phyloP scores from a whole-genome alignment of 2,113 vertebrate species.

The Pachycephala philippinensis region DNA sequence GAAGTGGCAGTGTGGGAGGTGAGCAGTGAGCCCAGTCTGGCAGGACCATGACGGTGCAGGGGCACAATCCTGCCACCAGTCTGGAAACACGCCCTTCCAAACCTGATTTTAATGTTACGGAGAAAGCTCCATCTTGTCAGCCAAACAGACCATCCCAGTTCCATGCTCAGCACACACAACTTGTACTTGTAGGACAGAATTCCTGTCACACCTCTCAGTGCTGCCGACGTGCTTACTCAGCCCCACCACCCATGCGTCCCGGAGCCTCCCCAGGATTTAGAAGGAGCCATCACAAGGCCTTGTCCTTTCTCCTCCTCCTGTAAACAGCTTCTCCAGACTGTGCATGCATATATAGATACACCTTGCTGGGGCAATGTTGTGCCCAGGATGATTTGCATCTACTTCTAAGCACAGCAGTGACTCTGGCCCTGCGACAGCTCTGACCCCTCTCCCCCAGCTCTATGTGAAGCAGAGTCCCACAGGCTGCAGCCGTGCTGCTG shows the following conservation, averaged over 20 bases:
- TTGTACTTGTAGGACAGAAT: background rate
- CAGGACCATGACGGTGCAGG: background rate
- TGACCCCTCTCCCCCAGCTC: background rate
- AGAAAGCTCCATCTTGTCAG: background rate
- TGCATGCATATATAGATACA: fast-evolving
- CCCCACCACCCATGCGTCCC: background rate
- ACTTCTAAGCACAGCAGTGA: background rate
- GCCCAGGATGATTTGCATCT: background rate
- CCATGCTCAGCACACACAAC: background rate
- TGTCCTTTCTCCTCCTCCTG: background rate
- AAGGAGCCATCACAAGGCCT: background rate
- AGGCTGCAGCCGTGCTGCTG: background rate
- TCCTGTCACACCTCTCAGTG: background rate
- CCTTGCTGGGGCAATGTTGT: background rate
- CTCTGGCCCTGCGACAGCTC: background rate
- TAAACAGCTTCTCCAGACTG: background rate
- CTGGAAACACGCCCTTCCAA: background rate
- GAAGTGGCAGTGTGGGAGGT: background rate
- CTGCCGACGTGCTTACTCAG: background rate
- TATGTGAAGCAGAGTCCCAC: fast-evolving
- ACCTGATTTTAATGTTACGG: background rate
- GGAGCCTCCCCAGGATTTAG: background rate
- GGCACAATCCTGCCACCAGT: background rate
- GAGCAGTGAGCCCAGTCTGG: background rate
- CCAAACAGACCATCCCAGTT: background rate